These are phyloP conservation scores for Chloroceryle aenea DNA, from an alignment of 2,113 vertebrate species.

Conservation along the genomic window DNA sequence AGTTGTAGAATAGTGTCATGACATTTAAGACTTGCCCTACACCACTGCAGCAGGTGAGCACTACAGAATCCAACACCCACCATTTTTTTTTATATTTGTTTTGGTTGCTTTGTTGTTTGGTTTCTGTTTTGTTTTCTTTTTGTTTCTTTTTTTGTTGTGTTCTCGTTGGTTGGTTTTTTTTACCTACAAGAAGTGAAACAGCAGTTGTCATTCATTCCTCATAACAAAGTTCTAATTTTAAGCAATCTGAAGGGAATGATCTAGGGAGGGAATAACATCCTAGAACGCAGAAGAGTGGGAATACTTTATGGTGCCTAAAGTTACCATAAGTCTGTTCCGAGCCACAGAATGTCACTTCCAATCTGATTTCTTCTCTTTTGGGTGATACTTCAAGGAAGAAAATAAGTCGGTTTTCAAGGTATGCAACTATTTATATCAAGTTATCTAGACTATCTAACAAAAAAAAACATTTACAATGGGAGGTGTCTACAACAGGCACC, in stretches of 20 bases:
- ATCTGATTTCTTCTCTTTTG: neutral
- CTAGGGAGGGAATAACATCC: neutral
- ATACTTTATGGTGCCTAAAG: neutral
- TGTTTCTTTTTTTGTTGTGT: too few relatives aligned
- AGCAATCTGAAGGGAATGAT: neutral
- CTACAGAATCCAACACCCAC: neutral
- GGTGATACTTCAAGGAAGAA: constrained; percentile 15
- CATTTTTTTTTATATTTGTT: neutral
- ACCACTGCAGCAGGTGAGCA: neutral
- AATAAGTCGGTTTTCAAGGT: constrained; percentile 51
- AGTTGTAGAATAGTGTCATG: neutral
- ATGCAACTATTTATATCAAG: constrained; percentile 59
- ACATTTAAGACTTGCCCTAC: neutral
- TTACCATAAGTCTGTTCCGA: neutral
- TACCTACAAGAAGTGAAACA: neutral
- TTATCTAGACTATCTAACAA: constrained; percentile 30
- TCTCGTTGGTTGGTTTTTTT: too few relatives aligned
- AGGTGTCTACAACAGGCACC: constrained; percentile 60
- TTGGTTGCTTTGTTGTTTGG: too few relatives aligned
- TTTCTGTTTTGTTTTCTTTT: too few relatives aligned
- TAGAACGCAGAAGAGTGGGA: neutral
- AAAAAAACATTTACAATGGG: constrained; percentile 49
- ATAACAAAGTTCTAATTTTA: neutral
- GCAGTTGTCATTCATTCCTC: neutral
- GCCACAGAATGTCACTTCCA: neutral